phyloP scores from a whole-genome alignment of 2,888 invertebrate species.

The Schrankia costaestrigalis region DNA sequence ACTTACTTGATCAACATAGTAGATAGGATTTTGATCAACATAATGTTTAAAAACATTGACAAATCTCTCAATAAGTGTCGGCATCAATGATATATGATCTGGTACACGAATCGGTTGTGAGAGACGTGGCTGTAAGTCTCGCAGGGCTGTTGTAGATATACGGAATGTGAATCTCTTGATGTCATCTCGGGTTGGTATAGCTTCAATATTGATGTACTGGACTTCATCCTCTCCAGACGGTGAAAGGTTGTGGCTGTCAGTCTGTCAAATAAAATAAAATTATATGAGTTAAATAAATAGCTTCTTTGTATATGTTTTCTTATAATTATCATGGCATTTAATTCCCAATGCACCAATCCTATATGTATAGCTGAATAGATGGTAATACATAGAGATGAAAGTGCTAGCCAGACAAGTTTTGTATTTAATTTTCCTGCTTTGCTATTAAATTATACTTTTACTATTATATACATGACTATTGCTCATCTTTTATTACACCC shows the following conservation, averaged over 20 bases:
- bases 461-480: no score
- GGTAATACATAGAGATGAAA: no score
- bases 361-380: no score
- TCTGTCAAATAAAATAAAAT: conserved; percentile 51
- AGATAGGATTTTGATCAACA: conserved; percentile 84
- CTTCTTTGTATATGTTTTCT: neutral
- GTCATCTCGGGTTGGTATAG: conserved; percentile 82
- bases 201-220: conserved; percentile 91
- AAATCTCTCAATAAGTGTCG: conserved; percentile 90
- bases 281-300: neutral
- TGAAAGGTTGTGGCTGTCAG: conserved; percentile 86
- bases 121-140: conserved; percentile 82
- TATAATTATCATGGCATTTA: no score
- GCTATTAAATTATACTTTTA: no score
- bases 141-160: conserved; percentile 88
- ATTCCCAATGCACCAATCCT: no score
- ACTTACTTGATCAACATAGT: conserved; percentile 78
- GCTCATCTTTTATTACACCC: no score
- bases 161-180: conserved; percentile 84
- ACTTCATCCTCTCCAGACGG: conserved; percentile 84
- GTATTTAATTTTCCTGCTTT: no score
- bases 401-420: no score
- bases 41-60: conserved; percentile 90
- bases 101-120: conserved; percentile 54
- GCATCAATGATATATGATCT: conserved; percentile 75